Base-by-base conservation (phyloP, 2,888 invertebrate species). In the Monoplex corrugatus region DNA sequence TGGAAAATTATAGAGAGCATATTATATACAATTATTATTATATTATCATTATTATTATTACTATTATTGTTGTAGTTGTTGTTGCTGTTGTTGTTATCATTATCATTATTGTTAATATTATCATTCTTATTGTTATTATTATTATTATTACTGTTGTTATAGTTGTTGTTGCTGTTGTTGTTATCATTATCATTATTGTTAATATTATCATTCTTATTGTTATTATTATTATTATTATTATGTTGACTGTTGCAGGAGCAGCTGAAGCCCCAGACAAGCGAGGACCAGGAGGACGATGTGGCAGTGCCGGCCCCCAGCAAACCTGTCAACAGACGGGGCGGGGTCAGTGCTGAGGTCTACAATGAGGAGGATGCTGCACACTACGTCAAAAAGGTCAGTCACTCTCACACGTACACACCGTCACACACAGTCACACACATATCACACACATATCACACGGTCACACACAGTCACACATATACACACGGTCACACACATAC, bases 311-410 rank as follows among this genome's bases (percentile, higher is more conserved):
- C 92, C 75, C 91, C 93, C 84, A 93, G 92, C 90, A 92, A 92
- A 8, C 40, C 40, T 10, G 28, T 95, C 68, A 93, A 93, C 19
- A 97, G 99, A 90, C 97, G 99, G 90, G 99, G 99, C 43, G 99
- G 99, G 89, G 99, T 99, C 94, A 99, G 99, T 91, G 99, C 99
- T 35, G 99, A 99, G 96, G 99, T 99, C 6, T 99, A 99, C 93
- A 98, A 98, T 86, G 99, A 99, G 96, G 99, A 99, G 96, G 99
- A 99, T 97, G 99, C 99, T 93, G 98, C 99, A 93, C 99, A 98
- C 96, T 99, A 99, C 97, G 99, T 99, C 93, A 99, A 99, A 97
- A 99, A 99, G 97, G 98, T 97, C 94, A 91, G 94, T 84, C n/a
- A 13, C 35, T 57, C 50, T 23, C 1, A 50, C 50, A 50, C 16